Evolutionary conservation across 2,888 invertebrate genomes (phyloP), one percentile per base, ranked within the genome.

Genomic region (Suillia variegata): DNA sequence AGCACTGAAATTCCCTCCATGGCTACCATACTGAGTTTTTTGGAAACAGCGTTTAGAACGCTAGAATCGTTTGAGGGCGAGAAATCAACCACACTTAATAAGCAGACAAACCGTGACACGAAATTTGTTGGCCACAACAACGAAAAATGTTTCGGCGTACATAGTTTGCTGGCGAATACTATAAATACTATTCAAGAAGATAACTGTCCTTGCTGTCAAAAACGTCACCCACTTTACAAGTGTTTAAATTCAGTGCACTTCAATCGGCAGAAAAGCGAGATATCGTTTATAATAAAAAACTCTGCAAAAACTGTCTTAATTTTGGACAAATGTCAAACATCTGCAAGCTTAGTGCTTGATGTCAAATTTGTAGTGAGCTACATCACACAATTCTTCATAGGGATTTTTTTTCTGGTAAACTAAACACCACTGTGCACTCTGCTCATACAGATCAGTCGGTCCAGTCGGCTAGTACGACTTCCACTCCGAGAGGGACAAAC

Each of bases 181-280:
- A 6, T 22, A 15, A 22, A 6, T 2, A 26, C 26, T 5, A 21
- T 15, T 49, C n/a, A n/a, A n/a, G 50, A 49, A 8, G 50, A 13
- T 3, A 48, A 48, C 48, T 50, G 50, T 17, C 50, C 50, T 12
- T 50, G 50, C 50, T 50, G 50, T 12, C 12, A 50, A 22, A 50
- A 50, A 12, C 5, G 22, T 26, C 50, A 50, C 24, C 12, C n/a
- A 13, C n/a, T 38, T 4, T 38, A 38, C 38, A 38, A 38, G n/a
- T 38, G 38, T 50, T 22, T 13, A 31, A 26, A 26, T 51, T 51
- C 31, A 15, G 17, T 51, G 24, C 51, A 12, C 15, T 49, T 3
- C 21, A 15, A 18, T 10, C 31, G 15, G 15, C 51, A 8, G 15
- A 24, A n/a, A 24, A 33, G 15, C 51, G 51, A 10, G 20, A 51